Evolutionary conservation across 2,888 invertebrate genomes (phyloP).

Genomic region (Phytoseiulus persimilis): DNA sequence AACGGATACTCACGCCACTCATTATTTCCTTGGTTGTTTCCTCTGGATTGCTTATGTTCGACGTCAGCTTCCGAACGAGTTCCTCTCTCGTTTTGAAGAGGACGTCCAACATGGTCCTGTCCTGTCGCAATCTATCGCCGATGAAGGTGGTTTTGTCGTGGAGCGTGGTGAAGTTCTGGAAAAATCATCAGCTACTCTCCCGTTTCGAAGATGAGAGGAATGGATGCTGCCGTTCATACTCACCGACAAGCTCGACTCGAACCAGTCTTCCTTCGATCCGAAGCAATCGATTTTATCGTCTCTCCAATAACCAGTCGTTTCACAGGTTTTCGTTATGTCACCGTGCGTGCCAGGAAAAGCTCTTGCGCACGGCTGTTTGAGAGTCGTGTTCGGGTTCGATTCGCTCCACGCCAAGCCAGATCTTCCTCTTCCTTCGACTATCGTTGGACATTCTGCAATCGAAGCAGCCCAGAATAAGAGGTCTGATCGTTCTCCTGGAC

Average conservation of each 20-base stretch:
- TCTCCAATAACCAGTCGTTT: not conserved
- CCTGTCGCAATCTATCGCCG: not conserved
- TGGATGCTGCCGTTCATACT: not conserved
- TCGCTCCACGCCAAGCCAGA: not conserved
- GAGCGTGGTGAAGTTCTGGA: not conserved
- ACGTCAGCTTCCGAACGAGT: not conserved
- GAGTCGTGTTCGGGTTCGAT: not conserved
- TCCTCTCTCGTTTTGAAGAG: not conserved
- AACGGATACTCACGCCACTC: not conserved
- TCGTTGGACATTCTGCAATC: not conserved
- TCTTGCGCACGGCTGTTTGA: not conserved
- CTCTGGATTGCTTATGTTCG: not conserved
- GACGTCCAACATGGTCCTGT: not conserved
- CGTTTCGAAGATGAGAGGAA: not conserved
- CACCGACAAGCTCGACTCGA: not conserved
- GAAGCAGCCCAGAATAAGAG: not conserved
- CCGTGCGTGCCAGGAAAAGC: not conserved
- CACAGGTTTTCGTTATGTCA: not conserved
- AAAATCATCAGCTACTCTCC: not conserved
- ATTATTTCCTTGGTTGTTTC: conserved; percentile 27
- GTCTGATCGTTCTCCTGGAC: no score
- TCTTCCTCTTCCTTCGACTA: not conserved
- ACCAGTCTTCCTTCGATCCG: not conserved
- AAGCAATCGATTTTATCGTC: not conserved
- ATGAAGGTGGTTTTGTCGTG: not conserved